Base-by-base conservation (phyloP, 1,140 invertebrate species). In the Hypothenemus hampei region DNA sequence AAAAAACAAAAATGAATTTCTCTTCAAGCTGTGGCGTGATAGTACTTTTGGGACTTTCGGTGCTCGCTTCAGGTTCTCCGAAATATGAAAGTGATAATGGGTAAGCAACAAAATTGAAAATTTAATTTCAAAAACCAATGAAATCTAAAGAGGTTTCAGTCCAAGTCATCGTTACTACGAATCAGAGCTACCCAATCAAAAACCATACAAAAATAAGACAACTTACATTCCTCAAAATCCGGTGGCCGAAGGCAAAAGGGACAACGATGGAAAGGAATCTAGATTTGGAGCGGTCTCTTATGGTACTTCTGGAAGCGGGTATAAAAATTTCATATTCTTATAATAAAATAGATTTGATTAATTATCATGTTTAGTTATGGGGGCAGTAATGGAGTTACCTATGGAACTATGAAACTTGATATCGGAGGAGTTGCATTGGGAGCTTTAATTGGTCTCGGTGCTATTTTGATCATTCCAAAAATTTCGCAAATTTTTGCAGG, bases 361-460 rank as follows among this genome's bases (percentile, higher is more conserved):
- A 31, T 47, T 23, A 4, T 37, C n/a, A n/a, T n/a, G n/a, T n/a
- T n/a, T 20, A 50, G 48, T 4, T 50, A 50, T 40, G 37, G 48
- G 6, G 59, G 58, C 3, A 46, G 74, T 22, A 61, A 24, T 44
- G 66, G 63, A 10, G 50, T 73, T 49, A 40, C 75, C 62, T 65
- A 65, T 35, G 59, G 60, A 1, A 3, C 69, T 59, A 73, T 86
- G n/a, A 89, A 87, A 70, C 81, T 91, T 26, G 87, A 91, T 61
- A 70, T 91, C 1, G 87, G 87, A 4, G 87, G 86, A n/a, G 77
- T 91, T 20, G 75, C 89, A 3, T 68, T 90, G 6, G 87, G 87
- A 0, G 86, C 86, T 5, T 77, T 89, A 0, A 75, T 91, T 35
- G 87, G 87, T 2, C 79, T 91, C 22, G 87, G 86, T 18, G 85